Evolutionary conservation across 1,140 invertebrate genomes (phyloP), one percentile per base, ranked within the genome.

Genomic region (Drosophila seguyi): DNA sequence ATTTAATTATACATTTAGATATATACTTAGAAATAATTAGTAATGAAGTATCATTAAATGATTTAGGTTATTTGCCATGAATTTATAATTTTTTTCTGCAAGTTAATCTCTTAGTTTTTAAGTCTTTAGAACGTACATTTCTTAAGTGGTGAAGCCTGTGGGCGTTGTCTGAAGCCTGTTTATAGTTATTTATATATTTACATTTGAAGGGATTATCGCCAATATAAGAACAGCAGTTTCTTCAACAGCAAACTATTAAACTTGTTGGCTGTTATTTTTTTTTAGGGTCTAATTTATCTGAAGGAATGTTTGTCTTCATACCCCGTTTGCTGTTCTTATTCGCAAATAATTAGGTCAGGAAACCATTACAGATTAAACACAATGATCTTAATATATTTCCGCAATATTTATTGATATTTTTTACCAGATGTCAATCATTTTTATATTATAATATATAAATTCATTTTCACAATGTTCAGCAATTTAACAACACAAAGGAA

Each of bases 391-490:
- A 36, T 22, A 16, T 53, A 53, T 53, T 36, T 53, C 31, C 31
- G 50, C 18, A 5, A 3, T 22, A 22, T 22, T 16, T 20, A 36
- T 53, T 45, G 0, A 8, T 45, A 25, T 45, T 20, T 2, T n/a
- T 16, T 10, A 36, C 7, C 13, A 53, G 31, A 53, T 53, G 18
- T 3, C 8, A n/a, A n/a, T 48, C 18, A 16, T 22, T 20, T 22
- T 10, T 20, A 10, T 22, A 16, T 36, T 22, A 10, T 29, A 29
- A 29, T 29, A 34, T 34, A 34, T 8, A 34, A 0, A 52, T 34
- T 34, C 29, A 34, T 52, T 52, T 52, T 52, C 48, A 34, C 29
- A 11, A 36, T 53, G 7, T 16, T 53, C 31, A 52, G 18, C 31
- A 53, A 53, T 53, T 53, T 36, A 10, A 16, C 18, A 52, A 52